Percentiles rank a stretch among this genome's conserved stretches.
These are phyloP conservation scores for Micromesistius poutassou DNA, from an alignment of 2,797 vertebrate species.

Conservation along the genomic window DNA sequence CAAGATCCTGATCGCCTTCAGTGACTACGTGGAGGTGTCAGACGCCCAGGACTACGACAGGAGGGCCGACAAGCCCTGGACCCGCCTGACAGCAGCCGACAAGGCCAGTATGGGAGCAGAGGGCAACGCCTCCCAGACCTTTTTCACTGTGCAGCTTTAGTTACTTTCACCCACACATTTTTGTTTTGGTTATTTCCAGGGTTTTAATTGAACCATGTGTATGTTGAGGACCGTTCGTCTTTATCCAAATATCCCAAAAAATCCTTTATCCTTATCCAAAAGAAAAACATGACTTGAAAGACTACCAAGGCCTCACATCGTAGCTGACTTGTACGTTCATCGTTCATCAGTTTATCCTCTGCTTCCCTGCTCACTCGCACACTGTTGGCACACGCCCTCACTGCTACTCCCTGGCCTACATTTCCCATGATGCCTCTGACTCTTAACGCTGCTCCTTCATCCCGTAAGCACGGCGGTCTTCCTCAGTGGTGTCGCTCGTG, in stretches of 20 bases:
- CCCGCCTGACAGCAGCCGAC: slow-evolving; percentile 93
- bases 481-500: not conserved
- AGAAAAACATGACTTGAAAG: not conserved
- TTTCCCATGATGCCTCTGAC: not conserved
- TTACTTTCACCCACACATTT: not conserved
- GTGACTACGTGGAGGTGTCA: slow-evolving; percentile 96
- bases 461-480: not conserved
- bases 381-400: not conserved
- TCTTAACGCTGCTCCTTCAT: not conserved
- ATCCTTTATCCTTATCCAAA: too few species aligned
- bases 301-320: too few species aligned
- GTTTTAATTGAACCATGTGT: not conserved
- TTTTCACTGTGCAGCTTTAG: not conserved
- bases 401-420: not conserved
- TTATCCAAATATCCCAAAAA: too few species aligned
- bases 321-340: not conserved
- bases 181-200: not conserved
- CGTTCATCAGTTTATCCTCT: not conserved
- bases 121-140: not conserved
- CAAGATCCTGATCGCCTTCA: slow-evolving; percentile 97
- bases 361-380: not conserved
- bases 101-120: slow-evolving; percentile 74
- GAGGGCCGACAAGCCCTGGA: slow-evolving; percentile 96
- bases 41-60: slow-evolving; percentile 96
- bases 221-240: not conserved